These are phyloP conservation scores for Lipophrys pholis DNA, from an alignment of 2,113 vertebrate genomes.

Conservation along the genomic window DNA sequence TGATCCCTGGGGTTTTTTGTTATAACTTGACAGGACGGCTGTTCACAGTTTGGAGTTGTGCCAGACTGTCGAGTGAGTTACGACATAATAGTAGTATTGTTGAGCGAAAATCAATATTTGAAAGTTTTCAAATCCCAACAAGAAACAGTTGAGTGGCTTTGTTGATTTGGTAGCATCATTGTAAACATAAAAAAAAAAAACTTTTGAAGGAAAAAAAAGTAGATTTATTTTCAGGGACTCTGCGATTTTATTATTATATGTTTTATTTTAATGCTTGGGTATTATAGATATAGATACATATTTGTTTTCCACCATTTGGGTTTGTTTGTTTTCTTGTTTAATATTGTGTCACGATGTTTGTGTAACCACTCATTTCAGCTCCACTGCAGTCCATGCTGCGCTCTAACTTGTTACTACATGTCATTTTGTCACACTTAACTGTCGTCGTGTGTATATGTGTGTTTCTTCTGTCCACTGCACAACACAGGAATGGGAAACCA, in stretches of 20 bases:
- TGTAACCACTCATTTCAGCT: constrained; percentile 2
- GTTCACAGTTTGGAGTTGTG: constrained; percentile 12
- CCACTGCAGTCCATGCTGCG: not conserved
- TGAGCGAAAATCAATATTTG: constrained; percentile 17
- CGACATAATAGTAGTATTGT: not conserved
- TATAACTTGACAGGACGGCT: constrained; percentile 21
- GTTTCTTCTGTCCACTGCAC: constrained; percentile 81
- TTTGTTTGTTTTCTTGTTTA: constrained; percentile 16
- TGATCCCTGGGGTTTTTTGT: not conserved
- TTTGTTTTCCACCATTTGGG: not conserved
- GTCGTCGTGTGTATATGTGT: constrained; percentile 63
- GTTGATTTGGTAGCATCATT: not conserved
- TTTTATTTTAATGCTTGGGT: too few relatives aligned
- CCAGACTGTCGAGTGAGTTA: constrained; percentile 6
- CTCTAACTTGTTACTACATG: not conserved
- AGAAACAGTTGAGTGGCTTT: not conserved
- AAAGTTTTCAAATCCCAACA: not conserved
- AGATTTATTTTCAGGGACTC: too few relatives aligned
- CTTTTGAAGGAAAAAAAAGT: not conserved
- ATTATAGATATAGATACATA: too few relatives aligned
- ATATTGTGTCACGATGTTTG: constrained; percentile 1
- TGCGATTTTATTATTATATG: too few relatives aligned
- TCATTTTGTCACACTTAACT: constrained; percentile 57
- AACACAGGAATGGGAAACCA: constrained; percentile 88
- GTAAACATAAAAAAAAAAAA: not conserved